Percentiles rank a stretch among this genome's conserved stretches.
These are phyloP conservation scores for Macrosoma leucophasiata DNA, from an alignment of 2,888 invertebrate species.

Conservation along the genomic window DNA sequence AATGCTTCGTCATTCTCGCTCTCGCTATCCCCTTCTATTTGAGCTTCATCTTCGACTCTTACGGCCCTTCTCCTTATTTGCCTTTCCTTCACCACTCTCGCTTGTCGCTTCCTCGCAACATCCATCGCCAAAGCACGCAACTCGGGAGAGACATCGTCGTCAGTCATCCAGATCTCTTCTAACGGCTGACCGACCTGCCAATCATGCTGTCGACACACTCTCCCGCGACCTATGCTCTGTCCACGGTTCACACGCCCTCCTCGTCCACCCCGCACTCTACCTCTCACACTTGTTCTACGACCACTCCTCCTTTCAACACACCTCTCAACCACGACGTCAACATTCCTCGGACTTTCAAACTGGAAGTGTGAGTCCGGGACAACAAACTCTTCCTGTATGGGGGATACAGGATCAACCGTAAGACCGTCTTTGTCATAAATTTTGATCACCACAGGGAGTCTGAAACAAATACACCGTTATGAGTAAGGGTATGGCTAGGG, in stretches of 20 bases:
- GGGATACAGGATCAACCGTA: too few relatives aligned
- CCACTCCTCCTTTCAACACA: too few relatives aligned
- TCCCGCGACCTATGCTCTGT: background rate
- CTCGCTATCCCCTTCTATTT: background rate
- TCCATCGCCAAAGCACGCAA: background rate
- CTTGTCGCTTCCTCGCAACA: background rate
- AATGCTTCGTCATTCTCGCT: background rate
- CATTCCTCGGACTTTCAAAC: too few relatives aligned
- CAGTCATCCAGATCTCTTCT: background rate
- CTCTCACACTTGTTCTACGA: background rate
- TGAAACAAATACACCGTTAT: too few relatives aligned
- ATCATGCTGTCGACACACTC: background rate
- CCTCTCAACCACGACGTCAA: too few relatives aligned
- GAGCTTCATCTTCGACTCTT: background rate
- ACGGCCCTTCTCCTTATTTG: constrained; percentile 1
- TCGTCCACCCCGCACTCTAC: background rate
- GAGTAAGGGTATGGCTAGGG: too few relatives aligned
- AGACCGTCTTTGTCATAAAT: too few relatives aligned
- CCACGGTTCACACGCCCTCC: background rate
- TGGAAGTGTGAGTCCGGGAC: too few relatives aligned
- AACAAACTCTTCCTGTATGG: too few relatives aligned
- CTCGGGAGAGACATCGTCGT: background rate
- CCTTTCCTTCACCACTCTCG: background rate
- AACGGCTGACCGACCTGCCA: constrained; percentile 1
- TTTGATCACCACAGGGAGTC: too few relatives aligned